Base-by-base conservation (phyloP, 2,888 invertebrate species). In the Acleris cristana region DNA sequence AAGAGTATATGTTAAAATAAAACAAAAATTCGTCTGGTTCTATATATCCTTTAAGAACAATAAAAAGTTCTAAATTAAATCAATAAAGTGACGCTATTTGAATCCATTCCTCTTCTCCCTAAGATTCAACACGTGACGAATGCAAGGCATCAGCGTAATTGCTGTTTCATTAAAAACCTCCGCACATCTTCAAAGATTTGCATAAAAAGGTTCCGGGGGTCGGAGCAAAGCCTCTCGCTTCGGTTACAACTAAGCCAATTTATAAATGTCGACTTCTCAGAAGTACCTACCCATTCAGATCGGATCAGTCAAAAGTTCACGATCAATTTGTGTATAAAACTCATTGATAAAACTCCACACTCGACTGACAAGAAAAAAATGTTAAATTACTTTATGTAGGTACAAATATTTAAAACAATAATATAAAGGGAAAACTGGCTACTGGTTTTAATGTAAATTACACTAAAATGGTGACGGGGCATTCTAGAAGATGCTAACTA, bases 151-250 rank as follows among this genome's bases (percentile, higher is more conserved):
- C 87, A 88, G 86, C 88, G 87, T 87, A 87, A 89, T 88, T 86
- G 86, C 86, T 79, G 82, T 89, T 87, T 88, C 89, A 88, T 92
- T 90, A 88, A 86, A 86, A 92, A 83, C 83, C 88, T 78, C 79
- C 78, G 87, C 91, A 89, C 90, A 90, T 90, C 87, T 81, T 87
- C 85, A 82, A 84, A 85, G 87, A 91, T 92, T 90, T 89, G 79
- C 89, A 91, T 90, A 90, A 91, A 89, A 90, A 88, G 87, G 87
- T 86, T 84, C 82, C 75, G 73, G 75, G 81, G 81, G 80, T 75
- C 23, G 73, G 70, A 71, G 70, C 72, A 75, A 70, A 69, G 64
- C 69, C 73, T 76, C 73, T 72, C 79, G 73, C 76, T 78, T 77
- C 74, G 75, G 79, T 81, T 81, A 83, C 81, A 82, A 67, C 81